phyloP scores from a whole-genome alignment of 2,113 vertebrate species.

The Oncorhynchus nerka region DNA sequence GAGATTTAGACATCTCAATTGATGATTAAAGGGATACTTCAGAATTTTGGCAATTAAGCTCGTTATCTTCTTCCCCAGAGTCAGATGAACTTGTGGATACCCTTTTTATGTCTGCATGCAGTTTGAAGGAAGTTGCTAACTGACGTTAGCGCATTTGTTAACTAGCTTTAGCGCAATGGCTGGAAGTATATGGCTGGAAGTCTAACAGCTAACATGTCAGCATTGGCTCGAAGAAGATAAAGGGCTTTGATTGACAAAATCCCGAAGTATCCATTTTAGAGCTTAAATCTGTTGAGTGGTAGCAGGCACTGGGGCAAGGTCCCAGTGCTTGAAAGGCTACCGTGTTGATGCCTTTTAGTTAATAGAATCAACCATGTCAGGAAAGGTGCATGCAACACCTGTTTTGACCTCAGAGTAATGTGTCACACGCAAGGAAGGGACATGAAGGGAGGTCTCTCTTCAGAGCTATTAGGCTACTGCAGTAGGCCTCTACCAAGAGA shows the following conservation, averaged over 20 bases:
- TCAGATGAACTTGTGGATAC: too few species aligned
- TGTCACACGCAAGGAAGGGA: constrained; percentile 23
- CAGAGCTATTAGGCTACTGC: not conserved
- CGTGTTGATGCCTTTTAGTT: constrained; percentile 15
- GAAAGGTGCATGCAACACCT: constrained; percentile 37
- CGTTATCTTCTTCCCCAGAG: too few species aligned
- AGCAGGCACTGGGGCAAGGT: constrained; percentile 5
- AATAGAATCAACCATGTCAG: constrained; percentile 25
- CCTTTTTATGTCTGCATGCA: too few species aligned
- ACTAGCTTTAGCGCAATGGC: too few species aligned
- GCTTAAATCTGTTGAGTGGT: constrained; percentile 36
- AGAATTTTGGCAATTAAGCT: too few species aligned
- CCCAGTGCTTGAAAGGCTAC: constrained; percentile 1
- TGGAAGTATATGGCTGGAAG: too few species aligned
- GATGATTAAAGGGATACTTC: constrained; percentile 25
- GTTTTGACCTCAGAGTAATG: constrained; percentile 24
- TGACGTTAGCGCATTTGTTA: too few species aligned
- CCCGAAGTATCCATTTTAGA: not conserved
- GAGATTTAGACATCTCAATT: constrained; percentile 26
- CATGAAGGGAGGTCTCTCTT: not conserved
- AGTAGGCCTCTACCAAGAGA: not conserved
- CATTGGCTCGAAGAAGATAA: too few species aligned
- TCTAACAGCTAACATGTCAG: too few species aligned
- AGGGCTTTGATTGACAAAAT: too few species aligned
- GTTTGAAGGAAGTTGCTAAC: too few species aligned